A percentile compares a stretch with the other conserved stretches of the same genome.
These are phyloP conservation scores for Branchinecta lindahli DNA, from an alignment of 1,140 invertebrate genomes.

Conservation along the genomic window DNA sequence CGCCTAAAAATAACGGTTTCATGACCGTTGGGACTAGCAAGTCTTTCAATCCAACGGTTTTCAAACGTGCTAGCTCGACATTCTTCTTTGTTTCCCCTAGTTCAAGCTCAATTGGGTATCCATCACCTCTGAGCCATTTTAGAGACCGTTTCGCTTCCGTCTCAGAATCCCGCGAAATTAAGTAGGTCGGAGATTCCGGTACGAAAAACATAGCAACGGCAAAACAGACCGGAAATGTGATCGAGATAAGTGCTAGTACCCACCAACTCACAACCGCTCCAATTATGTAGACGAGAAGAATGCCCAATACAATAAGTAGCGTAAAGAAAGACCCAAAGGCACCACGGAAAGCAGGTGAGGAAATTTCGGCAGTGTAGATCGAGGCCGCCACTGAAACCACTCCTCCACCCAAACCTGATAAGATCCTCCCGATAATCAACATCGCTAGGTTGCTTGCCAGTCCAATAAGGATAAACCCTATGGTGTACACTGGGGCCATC, in stretches of 20 bases:
- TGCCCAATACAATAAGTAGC: slow-evolving; percentile 56
- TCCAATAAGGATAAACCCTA: slow-evolving; percentile 52
- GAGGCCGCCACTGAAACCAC: slow-evolving; percentile 42
- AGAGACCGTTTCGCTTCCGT: slow-evolving; percentile 45
- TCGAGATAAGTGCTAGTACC: slow-evolving; percentile 46
- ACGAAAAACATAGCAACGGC: slow-evolving; percentile 49
- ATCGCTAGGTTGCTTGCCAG: slow-evolving; percentile 33
- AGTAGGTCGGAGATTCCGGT: slow-evolving; percentile 64
- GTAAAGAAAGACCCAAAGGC: slow-evolving; percentile 63
- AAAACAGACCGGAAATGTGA: slow-evolving; percentile 46
- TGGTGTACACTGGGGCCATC: slow-evolving; percentile 45
- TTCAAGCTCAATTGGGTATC: slow-evolving; percentile 47
- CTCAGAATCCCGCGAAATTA: slow-evolving; percentile 42
- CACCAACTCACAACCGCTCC: slow-evolving; percentile 48
- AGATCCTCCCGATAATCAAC: slow-evolving; percentile 43
- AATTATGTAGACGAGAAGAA: slow-evolving; percentile 49
- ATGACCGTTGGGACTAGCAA: slow-evolving; percentile 42
- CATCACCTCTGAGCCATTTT: slow-evolving; percentile 43
- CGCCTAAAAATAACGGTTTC: slow-evolving; percentile 52
- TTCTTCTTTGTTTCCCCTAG: slow-evolving; percentile 39
- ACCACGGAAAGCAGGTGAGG: slow-evolving; percentile 47
- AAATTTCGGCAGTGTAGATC: slow-evolving; percentile 50
- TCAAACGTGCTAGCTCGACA: neutral
- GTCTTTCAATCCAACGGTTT: slow-evolving; percentile 22
- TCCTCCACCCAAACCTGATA: slow-evolving; percentile 45